Base-by-base conservation (phyloP, 2,888 invertebrate species). In the Drosophila siamana region DNA sequence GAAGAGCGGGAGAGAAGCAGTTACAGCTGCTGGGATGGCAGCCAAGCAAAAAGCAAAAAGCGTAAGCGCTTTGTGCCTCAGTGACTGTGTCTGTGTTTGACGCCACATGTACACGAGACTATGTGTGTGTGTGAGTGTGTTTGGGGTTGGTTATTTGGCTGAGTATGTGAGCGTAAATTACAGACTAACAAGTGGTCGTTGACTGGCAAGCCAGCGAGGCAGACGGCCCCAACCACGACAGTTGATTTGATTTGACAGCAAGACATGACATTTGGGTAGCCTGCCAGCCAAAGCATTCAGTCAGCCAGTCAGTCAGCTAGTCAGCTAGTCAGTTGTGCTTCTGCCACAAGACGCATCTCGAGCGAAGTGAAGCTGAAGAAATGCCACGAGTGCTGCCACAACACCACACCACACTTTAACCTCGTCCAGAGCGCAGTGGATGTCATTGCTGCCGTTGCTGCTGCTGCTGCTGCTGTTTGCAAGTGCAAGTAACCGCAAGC, bases 121-220 rank as follows among this genome's bases (percentile, higher is more conserved):
- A 28, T 52, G 22, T 56, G 52, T 50, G 30, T 54, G 60, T 61
- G 60, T 57, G 47, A 51, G 50, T 66, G 30, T 48, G 48, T 40
- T 50, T 57, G 38, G 57, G 64, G 71, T 57, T 71, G 28, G 19
- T 50, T 52, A 22, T 56, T 55, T 60, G 56, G 22, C 8, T 55
- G 43, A 40, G 69, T 56, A 40, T 54, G 70, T 72, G 77, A 74
- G 80, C 69, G 73, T 77, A 86, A 87, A 89, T 89, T 89, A 79
- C 86, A 85, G 86, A 87, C 89, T 89, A 88, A 88, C 87, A 88
- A 88, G 87, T 88, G 87, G 87, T 88, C 89, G 88, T 87, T 89
- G 86, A 89, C 85, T 89, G 82, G 87, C 86, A 88, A 88, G 74
- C 84, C 84, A 88, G 66, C 86, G 78, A 84, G 78, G 84, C 86